phyloP scores from a whole-genome alignment of 2,113 vertebrate genomes.

The Corydoras sp. region DNA sequence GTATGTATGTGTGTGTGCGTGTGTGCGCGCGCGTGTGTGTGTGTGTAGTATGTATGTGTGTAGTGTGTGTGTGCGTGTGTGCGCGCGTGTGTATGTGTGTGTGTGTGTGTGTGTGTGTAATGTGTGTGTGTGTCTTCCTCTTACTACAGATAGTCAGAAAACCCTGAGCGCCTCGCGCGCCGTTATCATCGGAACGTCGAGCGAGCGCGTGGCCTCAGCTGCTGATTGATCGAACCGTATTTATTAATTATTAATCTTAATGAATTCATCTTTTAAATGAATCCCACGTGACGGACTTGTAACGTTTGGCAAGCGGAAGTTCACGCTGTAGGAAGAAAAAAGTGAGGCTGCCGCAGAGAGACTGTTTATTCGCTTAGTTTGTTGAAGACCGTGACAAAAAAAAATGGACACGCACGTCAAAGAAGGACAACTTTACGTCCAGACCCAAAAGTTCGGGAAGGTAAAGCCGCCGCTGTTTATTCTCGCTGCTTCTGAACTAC shows the following conservation, averaged over 20 bases:
- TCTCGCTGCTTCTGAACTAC: not conserved
- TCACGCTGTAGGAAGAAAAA: conserved; percentile 41
- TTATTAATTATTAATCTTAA: not conserved
- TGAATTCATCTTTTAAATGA: conserved; percentile 25
- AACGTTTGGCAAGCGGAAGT: conserved; percentile 53
- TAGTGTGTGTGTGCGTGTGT: not conserved
- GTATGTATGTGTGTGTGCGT: not conserved
- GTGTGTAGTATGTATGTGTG: not conserved
- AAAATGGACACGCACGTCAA: conserved; percentile 71
- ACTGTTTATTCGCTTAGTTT: conserved; percentile 36
- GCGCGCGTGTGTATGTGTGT: not conserved
- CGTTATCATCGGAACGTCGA: not conserved
- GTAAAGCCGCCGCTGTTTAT: conserved; percentile 43
- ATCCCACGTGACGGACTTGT: not conserved
- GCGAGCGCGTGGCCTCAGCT: not conserved
- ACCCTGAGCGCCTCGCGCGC: not conserved
- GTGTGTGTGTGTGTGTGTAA: not conserved
- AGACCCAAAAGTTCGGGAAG: conserved; percentile 75
- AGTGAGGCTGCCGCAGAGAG: conserved; percentile 39
- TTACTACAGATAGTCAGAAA: conserved; percentile 5
- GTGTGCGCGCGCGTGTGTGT: not conserved
- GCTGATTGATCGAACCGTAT: not conserved
- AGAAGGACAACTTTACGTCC: conserved; percentile 72
- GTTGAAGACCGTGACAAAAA: not conserved
- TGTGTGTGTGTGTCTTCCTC: conserved; percentile 5